These are phyloP conservation scores for Smittia sp. DNA, from an alignment of 2,888 invertebrate species.

Conservation along the genomic window DNA sequence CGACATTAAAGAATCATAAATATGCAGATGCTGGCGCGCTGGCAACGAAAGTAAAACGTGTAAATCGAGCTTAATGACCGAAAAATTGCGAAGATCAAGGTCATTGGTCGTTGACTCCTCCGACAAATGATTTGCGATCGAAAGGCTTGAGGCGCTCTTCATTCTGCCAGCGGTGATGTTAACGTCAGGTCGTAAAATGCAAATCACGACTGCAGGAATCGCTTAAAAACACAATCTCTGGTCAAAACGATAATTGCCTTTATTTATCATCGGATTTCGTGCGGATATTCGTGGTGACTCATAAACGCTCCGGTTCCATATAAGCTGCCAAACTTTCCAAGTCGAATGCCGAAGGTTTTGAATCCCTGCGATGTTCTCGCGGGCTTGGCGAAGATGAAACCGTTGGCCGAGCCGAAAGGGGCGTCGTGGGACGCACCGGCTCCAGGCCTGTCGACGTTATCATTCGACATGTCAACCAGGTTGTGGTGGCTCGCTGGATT, in stretches of 20 bases:
- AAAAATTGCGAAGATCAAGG: constrained; percentile 9
- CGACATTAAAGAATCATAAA: not conserved
- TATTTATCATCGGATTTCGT: constrained; percentile 12
- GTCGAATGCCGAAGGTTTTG: constrained; percentile 5
- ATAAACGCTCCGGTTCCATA: constrained; percentile 18
- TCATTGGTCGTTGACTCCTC: not conserved
- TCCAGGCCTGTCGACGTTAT: not conserved
- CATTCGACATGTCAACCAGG: not conserved
- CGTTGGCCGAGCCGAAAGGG: not conserved
- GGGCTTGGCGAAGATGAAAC: not conserved
- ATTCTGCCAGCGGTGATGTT: not conserved
- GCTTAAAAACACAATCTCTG: not conserved
- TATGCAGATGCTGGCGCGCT: not conserved
- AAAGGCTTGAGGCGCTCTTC: no score
- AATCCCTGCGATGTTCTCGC: not conserved
- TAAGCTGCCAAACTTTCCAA: not conserved
- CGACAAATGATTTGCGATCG: no score
- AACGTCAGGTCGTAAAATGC: not conserved
- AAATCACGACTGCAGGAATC: not conserved
- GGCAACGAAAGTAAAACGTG: not conserved
- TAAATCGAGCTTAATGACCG: not conserved
- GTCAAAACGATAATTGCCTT: not conserved
- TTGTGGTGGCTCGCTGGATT: not conserved
- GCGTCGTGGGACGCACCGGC: no score
- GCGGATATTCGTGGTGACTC: not conserved